These are phyloP conservation scores for Smittia sp. DNA, from an alignment of 2,888 invertebrate species.

Conservation along the genomic window DNA sequence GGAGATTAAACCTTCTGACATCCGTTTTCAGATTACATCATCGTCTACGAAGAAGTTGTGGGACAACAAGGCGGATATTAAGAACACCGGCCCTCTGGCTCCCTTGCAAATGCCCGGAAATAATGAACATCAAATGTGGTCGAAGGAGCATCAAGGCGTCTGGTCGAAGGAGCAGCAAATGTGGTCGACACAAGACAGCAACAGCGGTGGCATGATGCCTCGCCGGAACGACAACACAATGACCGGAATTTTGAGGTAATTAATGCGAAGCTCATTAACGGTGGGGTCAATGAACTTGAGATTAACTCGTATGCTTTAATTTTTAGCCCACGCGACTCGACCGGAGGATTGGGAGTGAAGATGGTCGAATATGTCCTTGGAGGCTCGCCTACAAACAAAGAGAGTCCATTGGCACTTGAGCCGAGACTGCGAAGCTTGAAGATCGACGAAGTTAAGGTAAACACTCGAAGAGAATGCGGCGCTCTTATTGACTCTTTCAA, in stretches of 20 bases:
- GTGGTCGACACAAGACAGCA: slow-evolving; percentile 83
- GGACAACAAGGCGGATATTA: slow-evolving; percentile 77
- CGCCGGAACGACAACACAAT: slow-evolving; percentile 61
- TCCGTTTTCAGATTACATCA: slow-evolving; percentile 75
- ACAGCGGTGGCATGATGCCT: slow-evolving; percentile 69
- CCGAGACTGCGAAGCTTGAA: slow-evolving; percentile 64
- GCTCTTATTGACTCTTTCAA: not conserved
- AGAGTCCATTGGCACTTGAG: slow-evolving; percentile 60
- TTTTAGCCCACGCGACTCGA: slow-evolving; percentile 81
- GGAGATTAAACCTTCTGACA: slow-evolving; percentile 42
- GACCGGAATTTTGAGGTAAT: slow-evolving; percentile 54
- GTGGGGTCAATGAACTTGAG: too few relatives aligned
- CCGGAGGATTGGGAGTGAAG: slow-evolving; percentile 88
- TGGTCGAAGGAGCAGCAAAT: slow-evolving; percentile 68
- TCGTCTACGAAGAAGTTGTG: slow-evolving; percentile 91
- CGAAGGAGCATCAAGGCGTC: slow-evolving; percentile 23
- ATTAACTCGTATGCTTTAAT: slow-evolving; percentile 47
- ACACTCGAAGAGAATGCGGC: too few relatives aligned
- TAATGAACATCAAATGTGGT: slow-evolving; percentile 73
- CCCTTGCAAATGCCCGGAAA: slow-evolving; percentile 65
- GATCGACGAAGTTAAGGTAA: slow-evolving; percentile 58
- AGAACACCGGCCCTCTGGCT: slow-evolving; percentile 73
- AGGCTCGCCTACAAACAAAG: slow-evolving; percentile 81
- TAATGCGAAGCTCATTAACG: not conserved
- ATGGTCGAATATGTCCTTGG: slow-evolving; percentile 98